Base-by-base conservation (phyloP, 2,888 invertebrate genomes). In the Archips xylosteana region DNA sequence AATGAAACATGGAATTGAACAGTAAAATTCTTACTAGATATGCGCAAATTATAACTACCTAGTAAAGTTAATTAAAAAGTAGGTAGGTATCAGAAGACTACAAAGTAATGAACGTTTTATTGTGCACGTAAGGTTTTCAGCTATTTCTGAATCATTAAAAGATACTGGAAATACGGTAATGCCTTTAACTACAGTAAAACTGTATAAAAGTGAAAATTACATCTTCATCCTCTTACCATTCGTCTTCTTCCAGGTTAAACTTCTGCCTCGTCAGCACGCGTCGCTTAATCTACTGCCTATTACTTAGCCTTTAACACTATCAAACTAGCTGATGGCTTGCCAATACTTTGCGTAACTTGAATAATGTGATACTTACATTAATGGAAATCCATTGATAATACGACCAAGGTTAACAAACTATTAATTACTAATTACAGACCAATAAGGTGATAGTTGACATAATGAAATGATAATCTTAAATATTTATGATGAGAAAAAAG, bases 211-310 rank as follows among this genome's bases (percentile, higher is more conserved):
- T 79, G 76, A 82, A 81, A 82, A 81, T 80, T 76, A 75, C 79
- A 79, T 79, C 80, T 78, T 80, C 75, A 78, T 73, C 73, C 71
- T 70, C 75, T 74, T 77, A 76, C 79, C 79, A 80, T 85, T 81
- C 77, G 81, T 84, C 82, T 81, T 82, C 39, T 39, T 39, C 39
- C 79, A 80, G 84, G 78, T 76, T 15, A 51, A 77, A 75, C 79
- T 78, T 82, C 80, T 83, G 82, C 78, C 78, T 81, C 81, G 80
- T 86, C 84, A 83, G 78, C 75, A 76, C 32, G 51, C 47, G 65
- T 74, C 64, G 32, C 66, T 75, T 70, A 61, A 68, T 71, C 70
- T 67, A 65, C 49, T 51, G 64, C 67, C 71, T 59, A 34, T 75
- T 67, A 65, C 67, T 69, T 74, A 51, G 23, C 66, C 75, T 47